A percentile compares a stretch with the other conserved stretches of the same genome.
These are phyloP conservation scores for Saxidomus purpurata DNA, from an alignment of 1,140 invertebrate species.

Conservation along the genomic window DNA sequence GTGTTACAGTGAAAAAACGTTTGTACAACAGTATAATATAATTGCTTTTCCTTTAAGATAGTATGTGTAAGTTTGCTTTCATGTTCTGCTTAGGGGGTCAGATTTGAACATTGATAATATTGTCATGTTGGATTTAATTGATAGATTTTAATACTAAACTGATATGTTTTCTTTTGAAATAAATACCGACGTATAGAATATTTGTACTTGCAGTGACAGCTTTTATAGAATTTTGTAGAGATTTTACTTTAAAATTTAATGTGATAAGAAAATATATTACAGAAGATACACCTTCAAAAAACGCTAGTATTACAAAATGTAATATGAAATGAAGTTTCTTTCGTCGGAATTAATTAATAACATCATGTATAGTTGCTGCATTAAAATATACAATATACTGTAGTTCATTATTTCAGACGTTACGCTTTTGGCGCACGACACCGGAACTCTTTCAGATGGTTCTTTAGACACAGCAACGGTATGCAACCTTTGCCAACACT, in stretches of 20 bases:
- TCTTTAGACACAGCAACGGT: background rate
- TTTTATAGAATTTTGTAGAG: background rate
- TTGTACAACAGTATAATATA: too few species aligned
- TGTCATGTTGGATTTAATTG: background rate
- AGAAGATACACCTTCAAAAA: background rate
- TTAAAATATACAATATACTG: too few species aligned
- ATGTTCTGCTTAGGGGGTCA: background rate
- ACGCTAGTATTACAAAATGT: too few species aligned
- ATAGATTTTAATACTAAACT: background rate
- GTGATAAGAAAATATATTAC: background rate
- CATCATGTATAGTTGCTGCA: too few species aligned
- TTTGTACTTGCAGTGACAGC: background rate
- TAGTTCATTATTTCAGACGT: background rate
- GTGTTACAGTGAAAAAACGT: too few species aligned
- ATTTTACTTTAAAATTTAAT: slow-evolving; percentile 17
- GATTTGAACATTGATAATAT: background rate
- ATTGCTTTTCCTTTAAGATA: background rate
- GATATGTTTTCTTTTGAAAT: slow-evolving; percentile 15
- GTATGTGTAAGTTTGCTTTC: background rate
- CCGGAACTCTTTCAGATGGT: background rate
- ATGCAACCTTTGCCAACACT: too few species aligned
- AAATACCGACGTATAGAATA: background rate
- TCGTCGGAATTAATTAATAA: too few species aligned
- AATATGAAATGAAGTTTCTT: too few species aligned
- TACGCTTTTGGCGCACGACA: background rate